Evolutionary conservation across 1,140 invertebrate species (phyloP).

Genomic region (Antheraea pernyi): DNA sequence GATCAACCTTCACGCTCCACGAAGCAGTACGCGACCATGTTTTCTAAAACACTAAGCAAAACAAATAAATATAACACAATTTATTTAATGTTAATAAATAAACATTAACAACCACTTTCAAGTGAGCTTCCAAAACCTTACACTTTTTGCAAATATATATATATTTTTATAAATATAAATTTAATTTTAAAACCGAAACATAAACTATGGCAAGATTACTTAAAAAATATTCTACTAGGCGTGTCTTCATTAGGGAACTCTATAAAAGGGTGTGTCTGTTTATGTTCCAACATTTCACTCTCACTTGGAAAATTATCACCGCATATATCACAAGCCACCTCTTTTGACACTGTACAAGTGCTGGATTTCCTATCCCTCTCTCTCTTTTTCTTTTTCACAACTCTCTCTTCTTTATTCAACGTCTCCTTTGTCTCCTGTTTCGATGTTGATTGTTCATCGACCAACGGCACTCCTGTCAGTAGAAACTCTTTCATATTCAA

Average conservation of each 20-base stretch:
- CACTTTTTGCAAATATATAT: not conserved
- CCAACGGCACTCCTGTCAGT: constrained; percentile 44
- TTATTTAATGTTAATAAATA: not conserved
- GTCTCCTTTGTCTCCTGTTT: constrained; percentile 29
- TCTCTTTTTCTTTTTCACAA: constrained; percentile 36
- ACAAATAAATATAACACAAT: constrained; percentile 1
- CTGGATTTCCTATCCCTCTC: constrained; percentile 15
- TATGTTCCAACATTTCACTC: constrained; percentile 58
- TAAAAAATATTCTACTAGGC: constrained; percentile 73
- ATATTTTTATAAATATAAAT: not conserved
- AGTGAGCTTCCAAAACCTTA: not conserved
- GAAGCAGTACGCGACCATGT: not conserved
- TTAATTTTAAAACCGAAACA: not conserved
- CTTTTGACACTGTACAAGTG: constrained; percentile 13
- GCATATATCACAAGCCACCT: constrained; percentile 58
- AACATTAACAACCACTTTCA: not conserved
- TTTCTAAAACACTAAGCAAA: not conserved
- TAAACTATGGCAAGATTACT: constrained; percentile 34
- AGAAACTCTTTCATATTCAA: constrained; percentile 63
- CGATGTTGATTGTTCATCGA: constrained; percentile 38
- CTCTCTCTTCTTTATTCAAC: constrained; percentile 25
- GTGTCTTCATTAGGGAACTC: constrained; percentile 67
- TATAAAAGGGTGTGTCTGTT: constrained; percentile 69
- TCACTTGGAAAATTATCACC: constrained; percentile 59
- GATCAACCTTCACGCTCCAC: too few species aligned